Conservation (phyloP, 2,113 vertebrate genomes). For the Peromyscus leucopus region DNA sequence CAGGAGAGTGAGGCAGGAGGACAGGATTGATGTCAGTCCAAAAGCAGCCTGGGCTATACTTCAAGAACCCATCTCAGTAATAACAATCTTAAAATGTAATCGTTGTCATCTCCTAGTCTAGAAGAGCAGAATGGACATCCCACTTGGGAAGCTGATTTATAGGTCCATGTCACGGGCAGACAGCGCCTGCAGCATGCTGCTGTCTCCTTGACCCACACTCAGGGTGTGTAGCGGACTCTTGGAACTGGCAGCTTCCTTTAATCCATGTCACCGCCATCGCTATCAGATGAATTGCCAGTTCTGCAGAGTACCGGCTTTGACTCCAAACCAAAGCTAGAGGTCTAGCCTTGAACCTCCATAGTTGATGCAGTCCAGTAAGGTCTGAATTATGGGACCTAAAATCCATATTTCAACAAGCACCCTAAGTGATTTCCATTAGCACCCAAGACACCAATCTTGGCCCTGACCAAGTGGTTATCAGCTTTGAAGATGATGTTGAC, state of each 20-base stretch:
- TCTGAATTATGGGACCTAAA: background rate
- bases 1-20: background rate
- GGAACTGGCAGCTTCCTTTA: background rate
- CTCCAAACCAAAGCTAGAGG: background rate
- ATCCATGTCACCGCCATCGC: background rate
- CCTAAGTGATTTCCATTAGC: background rate
- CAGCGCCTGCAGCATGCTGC: no score
- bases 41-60: background rate
- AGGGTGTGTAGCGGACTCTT: accelerated
- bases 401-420: background rate
- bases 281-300: background rate
- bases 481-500: background rate
- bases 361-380: background rate
- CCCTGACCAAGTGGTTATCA: background rate
- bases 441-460: background rate
- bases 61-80: background rate
- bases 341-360: background rate
- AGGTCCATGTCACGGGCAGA: background rate
- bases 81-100: background rate
- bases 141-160: background rate
- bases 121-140: background rate
- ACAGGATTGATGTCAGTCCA: background rate
- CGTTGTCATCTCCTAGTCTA: background rate
- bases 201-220: background rate
- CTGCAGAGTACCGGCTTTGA: background rate